Percentiles rank a stretch among this genome's conserved stretches.
Conservation (phyloP, 2,888 invertebrate species). For the Papilio protenor region DNA sequence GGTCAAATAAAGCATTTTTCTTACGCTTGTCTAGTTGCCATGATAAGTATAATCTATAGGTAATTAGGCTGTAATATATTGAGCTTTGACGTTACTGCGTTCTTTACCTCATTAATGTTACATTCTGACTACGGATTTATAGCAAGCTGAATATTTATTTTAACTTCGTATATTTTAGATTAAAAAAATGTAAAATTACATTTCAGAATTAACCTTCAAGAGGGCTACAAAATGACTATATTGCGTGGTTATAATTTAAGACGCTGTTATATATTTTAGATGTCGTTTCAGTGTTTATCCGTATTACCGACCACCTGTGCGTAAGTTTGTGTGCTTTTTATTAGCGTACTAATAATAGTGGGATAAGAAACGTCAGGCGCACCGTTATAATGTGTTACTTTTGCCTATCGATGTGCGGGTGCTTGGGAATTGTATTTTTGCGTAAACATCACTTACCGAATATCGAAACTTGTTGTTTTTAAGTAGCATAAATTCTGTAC, state of each 20-base stretch:
- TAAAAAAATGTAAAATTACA: slow-evolving; percentile 47
- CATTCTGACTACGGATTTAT: slow-evolving; percentile 72
- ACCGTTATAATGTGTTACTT: slow-evolving; percentile 40
- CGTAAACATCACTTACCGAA: slow-evolving; percentile 1
- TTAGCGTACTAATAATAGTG: slow-evolving; percentile 42
- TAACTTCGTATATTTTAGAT: slow-evolving; percentile 45
- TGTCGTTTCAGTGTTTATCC: background rate
- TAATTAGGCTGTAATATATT: slow-evolving; percentile 80
- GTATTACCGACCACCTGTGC: slow-evolving; percentile 39
- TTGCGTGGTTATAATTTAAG: too few relatives aligned
- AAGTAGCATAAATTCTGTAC: background rate
- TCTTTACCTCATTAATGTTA: slow-evolving; percentile 73
- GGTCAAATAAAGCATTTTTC: slow-evolving; percentile 74
- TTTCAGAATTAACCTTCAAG: background rate
- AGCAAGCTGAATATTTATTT: slow-evolving; percentile 57
- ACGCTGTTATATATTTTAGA: background rate
- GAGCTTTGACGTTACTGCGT: slow-evolving; percentile 62
- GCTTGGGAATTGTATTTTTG: slow-evolving; percentile 26
- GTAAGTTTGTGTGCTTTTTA: slow-evolving; percentile 40
- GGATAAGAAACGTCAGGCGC: slow-evolving; percentile 35
- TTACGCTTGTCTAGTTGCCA: slow-evolving; percentile 57
- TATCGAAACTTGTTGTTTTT: background rate
- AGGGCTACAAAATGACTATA: background rate
- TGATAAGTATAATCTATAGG: slow-evolving; percentile 81
- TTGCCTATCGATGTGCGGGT: slow-evolving; percentile 23